A percentile compares a stretch with the other conserved stretches of the same genome.
phyloP scores from a whole-genome alignment of 2,797 vertebrate genomes.

The Bovichtus variegatus region DNA sequence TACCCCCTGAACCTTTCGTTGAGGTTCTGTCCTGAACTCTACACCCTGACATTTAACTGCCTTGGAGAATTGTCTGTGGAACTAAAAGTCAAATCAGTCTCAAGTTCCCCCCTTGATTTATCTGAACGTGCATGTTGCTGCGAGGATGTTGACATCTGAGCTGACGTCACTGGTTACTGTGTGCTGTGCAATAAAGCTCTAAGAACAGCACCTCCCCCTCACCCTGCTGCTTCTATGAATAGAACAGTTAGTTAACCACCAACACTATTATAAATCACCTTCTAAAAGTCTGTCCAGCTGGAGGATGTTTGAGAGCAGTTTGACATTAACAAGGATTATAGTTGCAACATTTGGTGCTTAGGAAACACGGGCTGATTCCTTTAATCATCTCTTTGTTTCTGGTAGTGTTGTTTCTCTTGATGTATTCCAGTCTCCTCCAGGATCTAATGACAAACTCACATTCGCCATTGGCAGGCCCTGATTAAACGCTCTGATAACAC shows the following conservation, averaged over 20 bases:
- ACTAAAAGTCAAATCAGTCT: slow-evolving; percentile 18
- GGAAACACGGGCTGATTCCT: too few species aligned
- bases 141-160: slow-evolving; percentile 18
- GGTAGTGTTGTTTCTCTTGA: not conserved
- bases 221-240: slow-evolving; percentile 30
- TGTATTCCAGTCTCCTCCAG: not conserved
- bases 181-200: slow-evolving; percentile 37
- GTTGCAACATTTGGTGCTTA: too few species aligned
- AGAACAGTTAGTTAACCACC: slow-evolving; percentile 40
- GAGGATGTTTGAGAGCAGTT: not conserved
- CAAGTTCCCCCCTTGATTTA: slow-evolving; percentile 20
- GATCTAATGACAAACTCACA: not conserved
- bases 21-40: not conserved
- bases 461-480: not conserved
- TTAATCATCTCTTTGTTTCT: not conserved
- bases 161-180: slow-evolving; percentile 34
- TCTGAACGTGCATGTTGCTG: slow-evolving; percentile 9
- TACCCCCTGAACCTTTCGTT: not conserved
- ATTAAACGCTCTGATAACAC: not conserved
- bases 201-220: slow-evolving; percentile 18
- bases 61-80: slow-evolving; percentile 1
- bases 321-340: too few species aligned
- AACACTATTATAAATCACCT: slow-evolving; percentile 4
- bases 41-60: slow-evolving; percentile 16
- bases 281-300: slow-evolving; percentile 2